These are phyloP conservation scores for Scotopteryx bipunctaria DNA, from an alignment of 2,888 invertebrate species.

Conservation along the genomic window DNA sequence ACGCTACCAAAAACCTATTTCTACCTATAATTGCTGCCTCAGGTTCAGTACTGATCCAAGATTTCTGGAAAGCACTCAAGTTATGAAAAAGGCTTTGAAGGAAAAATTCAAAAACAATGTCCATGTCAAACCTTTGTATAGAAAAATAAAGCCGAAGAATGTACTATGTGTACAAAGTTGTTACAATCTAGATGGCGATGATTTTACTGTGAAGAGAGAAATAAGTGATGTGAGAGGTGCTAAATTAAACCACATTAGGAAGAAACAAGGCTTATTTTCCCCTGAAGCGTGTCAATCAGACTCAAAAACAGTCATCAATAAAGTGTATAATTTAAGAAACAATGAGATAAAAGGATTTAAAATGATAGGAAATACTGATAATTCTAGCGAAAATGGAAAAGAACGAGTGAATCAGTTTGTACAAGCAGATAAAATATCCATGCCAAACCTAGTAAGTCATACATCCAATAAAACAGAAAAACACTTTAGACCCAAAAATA, in stretches of 20 bases:
- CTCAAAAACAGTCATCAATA: constrained; percentile 18
- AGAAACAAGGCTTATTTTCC: constrained; percentile 42
- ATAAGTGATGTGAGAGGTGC: constrained; percentile 40
- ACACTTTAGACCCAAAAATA: no score
- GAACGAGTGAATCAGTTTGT: constrained; percentile 40
- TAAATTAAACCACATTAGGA: constrained; percentile 32
- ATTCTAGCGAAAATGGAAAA: constrained; percentile 20
- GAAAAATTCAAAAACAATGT: constrained; percentile 61
- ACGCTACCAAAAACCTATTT: constrained; percentile 38
- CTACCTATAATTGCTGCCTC: neutral
- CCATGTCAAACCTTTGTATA: constrained; percentile 70
- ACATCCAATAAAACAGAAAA: neutral
- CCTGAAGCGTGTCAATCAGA: constrained; percentile 47
- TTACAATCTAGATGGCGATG: constrained; percentile 64
- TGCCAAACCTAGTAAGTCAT: constrained; percentile 46
- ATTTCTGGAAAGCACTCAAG: constrained; percentile 26
- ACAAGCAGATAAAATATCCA: constrained; percentile 38
- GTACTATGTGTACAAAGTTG: constrained; percentile 44
- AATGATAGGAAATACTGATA: constrained; percentile 34
- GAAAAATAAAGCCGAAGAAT: constrained; percentile 50
- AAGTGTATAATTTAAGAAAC: constrained; percentile 21
- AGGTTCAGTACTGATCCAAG: constrained; percentile 21
- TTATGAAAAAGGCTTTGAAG: constrained; percentile 46
- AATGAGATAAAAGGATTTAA: constrained; percentile 24
- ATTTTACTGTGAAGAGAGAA: constrained; percentile 50